Base-by-base conservation (phyloP, 1,140 invertebrate genomes). In the Scaptodrosophila lebanonensis region DNA sequence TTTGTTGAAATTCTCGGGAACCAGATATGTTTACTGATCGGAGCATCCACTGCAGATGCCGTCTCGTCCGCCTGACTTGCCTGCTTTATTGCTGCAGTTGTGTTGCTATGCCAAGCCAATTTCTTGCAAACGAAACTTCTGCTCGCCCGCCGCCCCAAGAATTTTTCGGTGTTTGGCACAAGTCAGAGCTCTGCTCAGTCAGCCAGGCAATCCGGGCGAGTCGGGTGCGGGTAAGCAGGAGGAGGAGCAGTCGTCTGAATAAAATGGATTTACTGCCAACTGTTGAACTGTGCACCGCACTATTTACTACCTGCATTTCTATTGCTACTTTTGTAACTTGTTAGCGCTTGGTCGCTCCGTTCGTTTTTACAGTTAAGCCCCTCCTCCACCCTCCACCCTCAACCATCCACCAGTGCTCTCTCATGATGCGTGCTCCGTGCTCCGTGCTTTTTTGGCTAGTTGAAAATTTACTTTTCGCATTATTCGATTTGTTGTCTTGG, bases 211-310 rank as follows among this genome's bases (percentile, higher is more conserved):
- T n/a, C n/a, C n/a, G 48, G 15, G 33, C 11, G 33, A 17, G 35
- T 9, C n/a, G n/a, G n/a, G 6, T 1, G 11, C 2, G 35, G 52
- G 40, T 47, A 38, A 58, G 42, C 33, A 29, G 32, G 27, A 20
- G 51, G 29, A 25, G 20, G 42, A 44, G 53, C 75, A 79, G 67
- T 84, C 82, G 61, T 64, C 82, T 82, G 82, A 84, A 62, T 84
- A 84, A 84, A 84, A 84, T 82, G 82, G 82, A 84, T 84, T 84
- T 84, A 84, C 79, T 79, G 75, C 73, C 73, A 79, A 79, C 73
- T 79, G 73, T 79, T 79, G 73, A 79, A 79, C 73, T 77, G 65
- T 68, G 67, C 45, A 27, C 59, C 58, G 57, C 66, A 73, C 73
- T 77, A 82, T 82, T 79, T 79, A 79, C 73, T 79, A 73, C 73